phyloP scores from a whole-genome alignment of 2,888 invertebrate genomes.

The Eupithecia centaureata region DNA sequence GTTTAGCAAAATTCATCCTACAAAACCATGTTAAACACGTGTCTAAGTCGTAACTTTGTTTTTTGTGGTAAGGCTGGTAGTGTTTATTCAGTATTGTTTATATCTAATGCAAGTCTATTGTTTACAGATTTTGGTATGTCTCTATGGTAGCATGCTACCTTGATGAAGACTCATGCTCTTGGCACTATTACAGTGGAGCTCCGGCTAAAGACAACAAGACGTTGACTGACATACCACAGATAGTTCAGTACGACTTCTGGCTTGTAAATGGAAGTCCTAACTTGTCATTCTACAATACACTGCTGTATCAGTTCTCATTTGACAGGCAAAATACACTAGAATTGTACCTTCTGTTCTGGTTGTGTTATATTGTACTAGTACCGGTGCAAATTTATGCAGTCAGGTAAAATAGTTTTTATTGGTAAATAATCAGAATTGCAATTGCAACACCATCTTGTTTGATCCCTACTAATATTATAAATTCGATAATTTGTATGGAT shows the following conservation, averaged over 20 bases:
- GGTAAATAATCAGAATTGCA: no score
- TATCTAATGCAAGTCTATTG: constrained; percentile 3
- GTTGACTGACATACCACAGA: constrained; percentile 67
- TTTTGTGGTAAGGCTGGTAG: no score
- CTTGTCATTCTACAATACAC: constrained; percentile 91
- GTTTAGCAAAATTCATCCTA: no score
- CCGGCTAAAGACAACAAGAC: constrained; percentile 66
- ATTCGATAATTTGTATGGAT: no score
- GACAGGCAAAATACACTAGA: constrained; percentile 97
- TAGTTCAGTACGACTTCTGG: constrained; percentile 93
- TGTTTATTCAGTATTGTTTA: background rate
- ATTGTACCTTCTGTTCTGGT: constrained; percentile 93
- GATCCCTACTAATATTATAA: no score
- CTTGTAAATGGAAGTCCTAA: constrained; percentile 98
- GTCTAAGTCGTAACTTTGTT: no score
- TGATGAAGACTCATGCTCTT: constrained; percentile 90
- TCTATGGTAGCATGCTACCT: constrained; percentile 96
- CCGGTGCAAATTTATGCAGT: constrained; percentile 97
- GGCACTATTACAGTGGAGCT: constrained; percentile 88
- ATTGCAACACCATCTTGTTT: no score
- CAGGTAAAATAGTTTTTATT: constrained; percentile 62
- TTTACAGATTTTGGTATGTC: constrained; percentile 95
- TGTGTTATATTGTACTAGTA: constrained; percentile 93
- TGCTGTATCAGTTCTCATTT: constrained; percentile 98
- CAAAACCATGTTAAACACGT: no score